These are phyloP conservation scores for Phainopepla nitens DNA, from an alignment of 2,113 vertebrate genomes.

Conservation along the genomic window DNA sequence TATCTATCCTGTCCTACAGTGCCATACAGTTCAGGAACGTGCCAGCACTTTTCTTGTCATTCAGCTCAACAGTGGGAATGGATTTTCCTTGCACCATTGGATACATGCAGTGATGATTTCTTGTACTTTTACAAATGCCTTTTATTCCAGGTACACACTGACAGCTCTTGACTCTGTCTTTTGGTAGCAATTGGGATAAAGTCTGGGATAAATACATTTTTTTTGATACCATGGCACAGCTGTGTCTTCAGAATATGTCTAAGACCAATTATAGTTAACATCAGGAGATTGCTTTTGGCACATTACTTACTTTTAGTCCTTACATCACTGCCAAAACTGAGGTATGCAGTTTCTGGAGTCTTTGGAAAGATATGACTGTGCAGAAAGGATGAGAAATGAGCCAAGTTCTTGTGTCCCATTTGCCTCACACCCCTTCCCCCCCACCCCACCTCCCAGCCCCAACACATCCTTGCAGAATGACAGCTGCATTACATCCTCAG, in stretches of 20 bases:
- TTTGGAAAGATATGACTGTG: conserved; percentile 37
- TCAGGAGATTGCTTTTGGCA: conserved; percentile 37
- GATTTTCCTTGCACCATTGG: background rate
- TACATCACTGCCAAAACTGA: conserved; percentile 25
- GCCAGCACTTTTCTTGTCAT: background rate
- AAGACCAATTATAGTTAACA: conserved; percentile 46
- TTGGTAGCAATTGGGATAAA: background rate
- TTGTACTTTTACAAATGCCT: background rate
- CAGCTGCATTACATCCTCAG: conserved; percentile 31
- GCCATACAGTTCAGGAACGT: background rate
- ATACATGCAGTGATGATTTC: background rate
- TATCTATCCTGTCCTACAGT: background rate
- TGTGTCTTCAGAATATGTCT: background rate
- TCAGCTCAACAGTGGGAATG: background rate
- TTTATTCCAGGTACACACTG: background rate
- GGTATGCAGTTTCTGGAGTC: conserved; percentile 6
- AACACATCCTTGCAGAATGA: background rate
- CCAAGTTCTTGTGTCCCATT: conserved; percentile 26
- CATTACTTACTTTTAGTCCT: conserved; percentile 25
- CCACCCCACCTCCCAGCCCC: background rate
- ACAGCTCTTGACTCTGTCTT: background rate
- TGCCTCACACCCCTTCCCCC: background rate
- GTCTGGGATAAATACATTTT: background rate
- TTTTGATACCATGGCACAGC: background rate
- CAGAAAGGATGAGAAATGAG: conserved; percentile 23